Base-by-base conservation (phyloP, 2,113 vertebrate genomes). In the Tor tambroides region DNA sequence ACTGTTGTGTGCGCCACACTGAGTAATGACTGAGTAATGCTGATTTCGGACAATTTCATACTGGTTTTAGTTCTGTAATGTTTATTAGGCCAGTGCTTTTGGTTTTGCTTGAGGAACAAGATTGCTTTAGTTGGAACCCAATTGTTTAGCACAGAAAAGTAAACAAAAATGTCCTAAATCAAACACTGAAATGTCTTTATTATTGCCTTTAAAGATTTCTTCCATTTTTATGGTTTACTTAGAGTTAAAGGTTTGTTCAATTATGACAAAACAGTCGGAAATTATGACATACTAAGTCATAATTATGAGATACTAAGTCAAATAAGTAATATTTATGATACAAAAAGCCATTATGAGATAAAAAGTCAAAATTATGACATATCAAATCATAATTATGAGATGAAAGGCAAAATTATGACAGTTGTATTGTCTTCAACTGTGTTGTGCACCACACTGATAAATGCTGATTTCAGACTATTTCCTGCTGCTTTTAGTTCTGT, bases 1-100 rank as follows among this genome's bases (percentile, higher is more conserved):
- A 81, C 32, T 65, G 56, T 63, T 83, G 63, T 43, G 80, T 5
- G 61, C 54, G 21, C 32, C 72, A 75, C 72, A n/a, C 72, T 41
- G 30, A 28, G 41, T 81, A 63, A 63, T 61, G 17, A n/a, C 72
- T 41, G 30, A 28, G 41, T 81, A 63, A 63, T 61, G 17, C 2
- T 43, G 35, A 81, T 81, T 59, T 81, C n/a, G 2, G 77, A 23
- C 5, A 1, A 49, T 76, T 80, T 59, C 14, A 63, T 46, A 28
- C 79, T 46, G 38, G 1, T 43, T 65, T 65, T 43, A 65, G 38
- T 10, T 80, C 30, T 19, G 76, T 32, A 23, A 23, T 0, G 26
- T 51, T 49, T 72, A 72, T 72, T 23, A 38, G 17, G 10, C 5
- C 32, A 12, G 19, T 21, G 69, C 32, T 38, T 75, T 75, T 46